Conservation (phyloP, 1,140 invertebrate species). For the Camponotus floridanus region DNA sequence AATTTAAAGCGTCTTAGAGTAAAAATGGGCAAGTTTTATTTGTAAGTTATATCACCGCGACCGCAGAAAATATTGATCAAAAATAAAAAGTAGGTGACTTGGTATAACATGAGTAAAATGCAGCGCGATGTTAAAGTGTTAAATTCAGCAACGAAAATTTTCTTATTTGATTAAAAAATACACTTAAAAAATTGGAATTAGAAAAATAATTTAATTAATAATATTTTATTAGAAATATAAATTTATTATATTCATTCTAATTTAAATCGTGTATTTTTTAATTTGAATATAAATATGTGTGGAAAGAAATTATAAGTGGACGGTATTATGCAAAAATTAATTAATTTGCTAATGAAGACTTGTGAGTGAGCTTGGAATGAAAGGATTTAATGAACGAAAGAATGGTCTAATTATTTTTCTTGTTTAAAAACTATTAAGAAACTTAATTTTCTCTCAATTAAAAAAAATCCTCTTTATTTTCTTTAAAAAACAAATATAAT, state of each 20-base stretch:
- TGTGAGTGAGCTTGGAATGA: no score
- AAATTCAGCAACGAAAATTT: not conserved
- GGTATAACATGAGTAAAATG: not conserved
- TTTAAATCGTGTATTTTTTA: not conserved
- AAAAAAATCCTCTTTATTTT: not conserved
- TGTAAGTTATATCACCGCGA: not conserved
- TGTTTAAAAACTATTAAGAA: not conserved
- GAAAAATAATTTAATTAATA: not conserved
- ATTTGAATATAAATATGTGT: not conserved
- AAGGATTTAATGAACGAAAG: not conserved
- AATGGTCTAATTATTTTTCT: no score
- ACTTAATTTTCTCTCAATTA: not conserved
- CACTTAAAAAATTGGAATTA: not conserved
- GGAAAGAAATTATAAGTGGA: not conserved
- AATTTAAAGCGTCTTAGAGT: not conserved
- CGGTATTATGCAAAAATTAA: not conserved
- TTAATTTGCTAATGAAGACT: not conserved
- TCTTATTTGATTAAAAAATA: not conserved
- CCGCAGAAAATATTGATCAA: conserved; percentile 40
- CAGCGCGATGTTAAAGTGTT: not conserved
- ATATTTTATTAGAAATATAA: not conserved
- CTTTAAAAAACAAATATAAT: not conserved
- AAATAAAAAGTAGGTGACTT: conserved; percentile 33
- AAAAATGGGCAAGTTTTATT: not conserved
- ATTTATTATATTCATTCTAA: not conserved